Conservation (phyloP, 2,113 vertebrate species). For the Morone saxatilis region DNA sequence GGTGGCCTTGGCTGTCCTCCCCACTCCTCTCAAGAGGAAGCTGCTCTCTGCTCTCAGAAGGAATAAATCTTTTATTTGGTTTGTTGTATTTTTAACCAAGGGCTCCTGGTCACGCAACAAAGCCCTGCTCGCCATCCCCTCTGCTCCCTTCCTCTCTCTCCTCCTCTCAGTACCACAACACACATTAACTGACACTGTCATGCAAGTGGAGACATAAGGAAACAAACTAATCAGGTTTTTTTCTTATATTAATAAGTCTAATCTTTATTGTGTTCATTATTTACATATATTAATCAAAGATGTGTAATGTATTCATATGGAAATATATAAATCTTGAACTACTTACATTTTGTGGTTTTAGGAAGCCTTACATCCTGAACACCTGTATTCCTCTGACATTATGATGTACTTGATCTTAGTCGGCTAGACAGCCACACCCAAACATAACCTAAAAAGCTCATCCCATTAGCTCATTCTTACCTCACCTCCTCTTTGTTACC, state of each 20-base stretch:
- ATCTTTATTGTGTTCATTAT: neutral
- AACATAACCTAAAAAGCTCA: conserved; percentile 60
- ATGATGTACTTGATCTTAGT: conserved; percentile 31
- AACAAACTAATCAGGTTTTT: too few relatives aligned
- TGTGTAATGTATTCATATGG: neutral
- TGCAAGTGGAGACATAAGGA: conserved; percentile 33
- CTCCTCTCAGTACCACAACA: conserved; percentile 22
- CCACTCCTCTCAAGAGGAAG: conserved; percentile 58
- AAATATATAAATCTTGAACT: neutral
- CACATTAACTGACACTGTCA: conserved; percentile 48
- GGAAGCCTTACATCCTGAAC: conserved; percentile 14
- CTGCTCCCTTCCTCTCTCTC: conserved; percentile 34
- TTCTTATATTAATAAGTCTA: too few relatives aligned
- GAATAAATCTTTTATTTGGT: conserved; percentile 89
- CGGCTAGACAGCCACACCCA: conserved; percentile 56
- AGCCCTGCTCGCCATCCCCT: conserved; percentile 49
- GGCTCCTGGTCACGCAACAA: conserved; percentile 83
- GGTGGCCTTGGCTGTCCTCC: conserved; percentile 78
- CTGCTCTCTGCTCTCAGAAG: conserved; percentile 82
- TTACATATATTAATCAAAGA: neutral
- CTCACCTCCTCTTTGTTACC: conserved; percentile 66
- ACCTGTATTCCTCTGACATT: conserved; percentile 34
- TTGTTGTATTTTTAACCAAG: conserved; percentile 86
- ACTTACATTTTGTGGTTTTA: conserved; percentile 20
- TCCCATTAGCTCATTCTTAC: conserved; percentile 77